Conservation (phyloP, 30 jellyfish, hydroid and myxozoan species). For the Morbakka virulenta region DNA sequence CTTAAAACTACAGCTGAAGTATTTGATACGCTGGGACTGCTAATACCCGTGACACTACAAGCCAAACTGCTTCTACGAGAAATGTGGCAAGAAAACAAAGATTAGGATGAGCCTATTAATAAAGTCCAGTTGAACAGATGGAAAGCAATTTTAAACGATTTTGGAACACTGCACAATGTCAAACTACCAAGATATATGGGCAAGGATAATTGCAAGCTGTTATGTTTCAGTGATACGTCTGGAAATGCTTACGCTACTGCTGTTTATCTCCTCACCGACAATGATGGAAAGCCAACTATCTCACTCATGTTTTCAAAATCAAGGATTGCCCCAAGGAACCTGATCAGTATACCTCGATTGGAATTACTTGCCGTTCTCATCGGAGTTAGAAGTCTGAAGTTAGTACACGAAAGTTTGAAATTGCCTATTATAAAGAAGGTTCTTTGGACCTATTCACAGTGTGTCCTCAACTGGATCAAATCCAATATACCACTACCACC, state of each 20-base stretch:
- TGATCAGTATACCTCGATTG: conserved; percentile 13
- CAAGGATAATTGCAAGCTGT: conserved; percentile 1
- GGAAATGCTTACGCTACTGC: conserved; percentile 15
- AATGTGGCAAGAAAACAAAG: too few species aligned
- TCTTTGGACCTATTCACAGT: conserved; percentile 18
- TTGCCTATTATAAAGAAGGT: neutral
- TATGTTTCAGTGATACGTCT: conserved; percentile 19
- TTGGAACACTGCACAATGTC: too few species aligned
- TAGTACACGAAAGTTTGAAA: neutral
- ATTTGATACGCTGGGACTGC: too few species aligned
- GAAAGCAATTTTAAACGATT: too few species aligned
- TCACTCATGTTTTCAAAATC: too few species aligned
- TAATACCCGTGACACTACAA: too few species aligned
- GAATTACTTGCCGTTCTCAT: conserved; percentile 8
- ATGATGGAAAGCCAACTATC: too few species aligned
- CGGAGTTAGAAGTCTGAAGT: conserved; percentile 8
- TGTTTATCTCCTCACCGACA: neutral
- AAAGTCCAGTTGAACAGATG: too few species aligned
- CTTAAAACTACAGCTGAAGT: too few species aligned
- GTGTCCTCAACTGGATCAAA: conserved; percentile 16
- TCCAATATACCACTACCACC: conserved; percentile 1
- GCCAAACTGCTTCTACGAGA: too few species aligned
- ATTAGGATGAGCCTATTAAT: too few species aligned
- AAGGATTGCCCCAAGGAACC: too few species aligned
- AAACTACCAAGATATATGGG: conserved; percentile 28